A percentile compares a stretch with the other conserved stretches of the same genome.
These are phyloP conservation scores for Maconellicoccus hirsutus DNA, from an alignment of 1,140 invertebrate genomes.

Conservation along the genomic window DNA sequence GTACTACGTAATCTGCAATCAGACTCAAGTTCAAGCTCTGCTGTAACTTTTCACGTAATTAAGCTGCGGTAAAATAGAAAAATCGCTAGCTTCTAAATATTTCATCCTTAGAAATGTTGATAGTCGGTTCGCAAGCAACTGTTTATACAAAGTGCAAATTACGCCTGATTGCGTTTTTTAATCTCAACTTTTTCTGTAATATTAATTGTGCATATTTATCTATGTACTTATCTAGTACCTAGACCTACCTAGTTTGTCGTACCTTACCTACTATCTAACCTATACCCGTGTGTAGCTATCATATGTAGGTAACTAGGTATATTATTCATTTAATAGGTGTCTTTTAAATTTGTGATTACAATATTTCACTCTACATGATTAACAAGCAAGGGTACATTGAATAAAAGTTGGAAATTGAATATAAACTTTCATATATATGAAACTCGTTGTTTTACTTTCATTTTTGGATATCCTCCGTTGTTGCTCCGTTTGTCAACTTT, in stretches of 20 bases:
- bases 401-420: background rate
- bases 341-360: background rate
- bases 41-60: too few relatives aligned
- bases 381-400: background rate
- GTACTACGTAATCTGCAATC: too few relatives aligned
- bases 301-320: too few relatives aligned
- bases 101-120: background rate
- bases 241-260: too few relatives aligned
- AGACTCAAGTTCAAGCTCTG: too few relatives aligned
- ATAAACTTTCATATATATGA: background rate
- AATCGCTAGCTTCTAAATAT: too few relatives aligned
- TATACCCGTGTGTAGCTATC: background rate
- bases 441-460: background rate
- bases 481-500: background rate
- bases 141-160: background rate
- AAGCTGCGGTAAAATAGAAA: too few relatives aligned
- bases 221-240: too few relatives aligned
- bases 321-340: too few relatives aligned
- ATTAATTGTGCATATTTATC: too few relatives aligned
- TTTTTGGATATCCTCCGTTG: background rate
- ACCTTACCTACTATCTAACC: too few relatives aligned
- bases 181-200: background rate
- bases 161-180: background rate
- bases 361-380: background rate
- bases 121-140: background rate